phyloP scores from a whole-genome alignment of 2,797 vertebrate species.

The Gymnothorax reevesii region DNA sequence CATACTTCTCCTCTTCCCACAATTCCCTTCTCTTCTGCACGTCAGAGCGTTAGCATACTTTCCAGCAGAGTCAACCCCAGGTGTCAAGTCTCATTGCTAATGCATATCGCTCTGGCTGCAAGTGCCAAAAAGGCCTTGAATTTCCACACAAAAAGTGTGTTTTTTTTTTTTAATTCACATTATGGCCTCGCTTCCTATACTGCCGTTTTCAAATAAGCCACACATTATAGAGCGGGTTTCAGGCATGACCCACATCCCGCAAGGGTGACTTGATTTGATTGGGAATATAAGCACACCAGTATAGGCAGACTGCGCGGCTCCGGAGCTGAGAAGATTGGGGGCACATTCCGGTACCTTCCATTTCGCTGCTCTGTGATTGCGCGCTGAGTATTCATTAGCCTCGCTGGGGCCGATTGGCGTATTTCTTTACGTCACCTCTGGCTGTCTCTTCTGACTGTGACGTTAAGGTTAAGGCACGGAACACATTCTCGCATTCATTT shows the following conservation, averaged over 20 bases:
- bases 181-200: constrained; percentile 8
- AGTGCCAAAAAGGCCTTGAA: constrained; percentile 47
- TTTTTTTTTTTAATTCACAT: constrained; percentile 35
- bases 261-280: constrained; percentile 36
- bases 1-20: constrained; percentile 44
- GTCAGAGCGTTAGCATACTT: constrained; percentile 61
- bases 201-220: constrained; percentile 43
- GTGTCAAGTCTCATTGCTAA: constrained; percentile 43
- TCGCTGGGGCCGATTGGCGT: not conserved
- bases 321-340: constrained; percentile 20
- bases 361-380: constrained; percentile 8
- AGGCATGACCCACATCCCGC: constrained; percentile 39
- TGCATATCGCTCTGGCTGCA: constrained; percentile 28
- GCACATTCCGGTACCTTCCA: constrained; percentile 8
- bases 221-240: constrained; percentile 51
- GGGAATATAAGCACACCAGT: constrained; percentile 49
- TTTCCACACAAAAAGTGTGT: constrained; percentile 44
- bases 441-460: not conserved
- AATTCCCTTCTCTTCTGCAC: constrained; percentile 46
- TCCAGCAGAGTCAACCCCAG: constrained; percentile 64
- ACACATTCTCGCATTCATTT: not conserved
- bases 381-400: not conserved
- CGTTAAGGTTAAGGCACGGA: constrained; percentile 12
- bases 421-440: constrained; percentile 7
- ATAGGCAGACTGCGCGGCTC: constrained; percentile 20